These are phyloP conservation scores for Drosophila pseudoobscura DNA, from an alignment of 1,140 invertebrate species.

Conservation along the genomic window DNA sequence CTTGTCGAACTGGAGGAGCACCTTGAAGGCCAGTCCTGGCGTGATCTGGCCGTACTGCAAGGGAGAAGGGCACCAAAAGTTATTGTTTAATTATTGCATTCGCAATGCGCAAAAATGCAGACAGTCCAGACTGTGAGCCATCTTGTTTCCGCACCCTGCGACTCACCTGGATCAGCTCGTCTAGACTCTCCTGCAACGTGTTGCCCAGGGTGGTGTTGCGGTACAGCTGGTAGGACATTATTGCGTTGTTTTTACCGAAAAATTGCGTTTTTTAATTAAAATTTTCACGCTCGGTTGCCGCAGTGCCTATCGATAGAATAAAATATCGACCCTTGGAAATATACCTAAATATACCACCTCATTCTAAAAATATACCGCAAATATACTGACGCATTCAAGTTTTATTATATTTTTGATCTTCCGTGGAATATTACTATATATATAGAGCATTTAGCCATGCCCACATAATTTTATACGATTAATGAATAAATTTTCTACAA, in stretches of 20 bases:
- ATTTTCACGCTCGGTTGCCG: too few relatives aligned
- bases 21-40: slow-evolving; percentile 94
- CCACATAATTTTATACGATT: too few relatives aligned
- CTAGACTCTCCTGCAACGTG: slow-evolving; percentile 97
- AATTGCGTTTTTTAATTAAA: too few relatives aligned
- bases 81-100: slow-evolving; percentile 21
- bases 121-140: slow-evolving; percentile 61
- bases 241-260: neutral
- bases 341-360: too few relatives aligned
- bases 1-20: slow-evolving; percentile 98
- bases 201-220: slow-evolving; percentile 98
- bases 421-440: too few relatives aligned
- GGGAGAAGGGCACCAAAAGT: slow-evolving; percentile 45
- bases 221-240: slow-evolving; percentile 98
- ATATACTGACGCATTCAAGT: too few relatives aligned
- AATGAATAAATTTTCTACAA: too few relatives aligned
- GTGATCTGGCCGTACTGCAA: slow-evolving; percentile 98
- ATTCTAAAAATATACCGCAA: too few relatives aligned
- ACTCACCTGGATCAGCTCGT: slow-evolving; percentile 93
- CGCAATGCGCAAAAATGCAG: slow-evolving; percentile 38
- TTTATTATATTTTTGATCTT: too few relatives aligned
- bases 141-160: slow-evolving; percentile 50
- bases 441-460: too few relatives aligned
- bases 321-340: too few relatives aligned
- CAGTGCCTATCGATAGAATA: too few relatives aligned